A percentile compares a stretch with the other conserved stretches of the same genome.
phyloP scores from a whole-genome alignment of 2,113 vertebrate genomes.

The Conger conger region DNA sequence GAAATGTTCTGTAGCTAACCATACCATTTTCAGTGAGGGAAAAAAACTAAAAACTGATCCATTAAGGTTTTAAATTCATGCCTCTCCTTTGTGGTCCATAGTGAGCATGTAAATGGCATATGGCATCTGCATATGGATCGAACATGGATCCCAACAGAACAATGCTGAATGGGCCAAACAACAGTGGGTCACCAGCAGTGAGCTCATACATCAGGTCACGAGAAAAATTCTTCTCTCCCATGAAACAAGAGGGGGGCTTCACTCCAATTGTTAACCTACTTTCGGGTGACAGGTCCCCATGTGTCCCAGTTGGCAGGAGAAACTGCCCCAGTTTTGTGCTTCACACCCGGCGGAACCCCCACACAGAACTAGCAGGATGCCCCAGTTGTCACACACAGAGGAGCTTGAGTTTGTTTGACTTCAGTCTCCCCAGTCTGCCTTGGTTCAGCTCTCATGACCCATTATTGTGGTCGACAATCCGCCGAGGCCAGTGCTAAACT shows the following conservation, averaged over 20 bases:
- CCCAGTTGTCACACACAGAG: conserved; percentile 62
- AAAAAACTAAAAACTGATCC: no score
- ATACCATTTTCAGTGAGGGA: no score
- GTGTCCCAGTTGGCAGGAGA: conserved; percentile 58
- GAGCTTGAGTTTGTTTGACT: conserved; percentile 25
- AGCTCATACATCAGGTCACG: background rate
- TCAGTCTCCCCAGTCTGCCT: background rate
- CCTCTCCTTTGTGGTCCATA: background rate
- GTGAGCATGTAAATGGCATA: background rate
- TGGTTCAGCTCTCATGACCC: background rate
- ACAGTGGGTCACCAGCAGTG: background rate
- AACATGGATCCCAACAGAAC: background rate
- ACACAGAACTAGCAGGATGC: conserved; percentile 41
- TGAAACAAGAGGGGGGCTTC: conserved; percentile 56
- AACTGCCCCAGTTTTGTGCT: conserved; percentile 52
- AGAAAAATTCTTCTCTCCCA: conserved; percentile 45
- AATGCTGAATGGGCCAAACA: background rate
- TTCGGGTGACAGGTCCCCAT: conserved; percentile 52
- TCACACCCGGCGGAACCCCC: conserved; percentile 30
- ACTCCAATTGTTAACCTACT: conserved; percentile 60
- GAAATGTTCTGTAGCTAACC: no score
- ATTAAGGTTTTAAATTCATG: no score
- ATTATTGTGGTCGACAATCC: background rate
- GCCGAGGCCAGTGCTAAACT: background rate
- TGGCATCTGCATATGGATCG: background rate